A percentile compares a stretch with the other conserved stretches of the same genome.
Conservation (phyloP, 1,140 invertebrate species). For the Pseudachorutes palmiensis region DNA sequence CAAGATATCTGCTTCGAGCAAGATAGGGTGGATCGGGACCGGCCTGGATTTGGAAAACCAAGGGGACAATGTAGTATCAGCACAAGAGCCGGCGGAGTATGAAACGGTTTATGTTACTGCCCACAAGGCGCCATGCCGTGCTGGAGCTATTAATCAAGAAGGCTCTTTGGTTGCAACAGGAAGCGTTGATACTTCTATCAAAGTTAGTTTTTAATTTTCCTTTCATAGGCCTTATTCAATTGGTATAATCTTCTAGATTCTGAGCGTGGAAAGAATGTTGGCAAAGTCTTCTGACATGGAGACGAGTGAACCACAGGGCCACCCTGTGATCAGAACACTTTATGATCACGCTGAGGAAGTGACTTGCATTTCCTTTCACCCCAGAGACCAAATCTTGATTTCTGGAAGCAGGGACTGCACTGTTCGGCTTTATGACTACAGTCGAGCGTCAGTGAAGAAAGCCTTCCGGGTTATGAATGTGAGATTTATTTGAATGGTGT, state of each 20-base stretch:
- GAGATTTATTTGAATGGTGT: background rate
- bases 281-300: constrained; percentile 72
- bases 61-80: constrained; percentile 78
- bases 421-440: constrained; percentile 94
- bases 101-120: constrained; percentile 98
- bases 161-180: constrained; percentile 96
- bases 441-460: constrained; percentile 95
- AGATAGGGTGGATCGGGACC: constrained; percentile 40
- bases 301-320: constrained; percentile 75
- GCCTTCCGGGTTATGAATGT: constrained; percentile 84
- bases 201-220: constrained; percentile 48
- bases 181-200: constrained; percentile 95
- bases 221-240: constrained; percentile 17
- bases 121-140: constrained; percentile 90
- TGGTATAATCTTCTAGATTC: constrained; percentile 54
- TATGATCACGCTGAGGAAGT: constrained; percentile 98
- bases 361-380: constrained; percentile 93
- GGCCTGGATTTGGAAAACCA: constrained; percentile 87
- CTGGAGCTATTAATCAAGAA: constrained; percentile 88
- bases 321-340: constrained; percentile 96
- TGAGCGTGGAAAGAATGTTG: constrained; percentile 96
- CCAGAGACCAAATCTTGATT: constrained; percentile 44
- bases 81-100: constrained; percentile 88
- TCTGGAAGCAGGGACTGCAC: constrained; percentile 81
- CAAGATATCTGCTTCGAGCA: constrained; percentile 30